Percentiles rank a stretch among this genome's conserved stretches.
phyloP scores from a whole-genome alignment of 2,113 vertebrate genomes.

The Anser cygnoides region DNA sequence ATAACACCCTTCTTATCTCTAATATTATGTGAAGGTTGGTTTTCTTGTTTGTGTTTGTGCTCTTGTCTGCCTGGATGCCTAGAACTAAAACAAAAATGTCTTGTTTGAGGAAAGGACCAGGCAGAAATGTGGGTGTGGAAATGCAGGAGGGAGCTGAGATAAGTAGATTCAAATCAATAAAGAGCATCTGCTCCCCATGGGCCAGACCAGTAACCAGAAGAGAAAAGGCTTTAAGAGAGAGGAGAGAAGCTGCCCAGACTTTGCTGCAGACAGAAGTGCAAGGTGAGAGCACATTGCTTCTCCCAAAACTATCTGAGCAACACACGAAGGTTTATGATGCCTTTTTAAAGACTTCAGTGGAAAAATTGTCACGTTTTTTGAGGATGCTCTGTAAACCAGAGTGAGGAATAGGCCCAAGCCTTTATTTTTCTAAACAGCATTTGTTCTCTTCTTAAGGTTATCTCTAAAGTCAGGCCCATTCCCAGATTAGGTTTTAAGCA shows the following conservation, averaged over 20 bases:
- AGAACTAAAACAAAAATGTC: background rate
- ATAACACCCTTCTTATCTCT: background rate
- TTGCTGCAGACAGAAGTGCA: fast-evolving
- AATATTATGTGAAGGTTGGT: background rate
- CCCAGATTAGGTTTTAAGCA: background rate
- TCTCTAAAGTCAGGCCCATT: background rate
- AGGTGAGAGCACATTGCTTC: fast-evolving
- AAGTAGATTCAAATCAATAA: background rate
- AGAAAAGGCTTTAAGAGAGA: background rate
- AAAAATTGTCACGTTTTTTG: background rate
- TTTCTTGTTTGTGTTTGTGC: background rate
- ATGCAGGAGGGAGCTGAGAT: background rate
- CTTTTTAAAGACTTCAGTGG: background rate
- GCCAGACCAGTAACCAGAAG: background rate
- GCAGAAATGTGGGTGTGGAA: background rate
- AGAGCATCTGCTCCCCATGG: fast-evolving
- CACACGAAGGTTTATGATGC: background rate
- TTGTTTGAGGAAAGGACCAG: background rate
- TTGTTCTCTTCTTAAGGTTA: background rate
- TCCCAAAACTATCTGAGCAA: background rate
- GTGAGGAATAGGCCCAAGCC: background rate
- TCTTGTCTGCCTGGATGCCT: background rate
- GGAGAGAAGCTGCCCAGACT: background rate
- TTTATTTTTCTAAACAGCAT: background rate
- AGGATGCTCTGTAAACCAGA: background rate